phyloP scores from a whole-genome alignment of 2,113 vertebrate species.

The Chaenogobius annularis region DNA sequence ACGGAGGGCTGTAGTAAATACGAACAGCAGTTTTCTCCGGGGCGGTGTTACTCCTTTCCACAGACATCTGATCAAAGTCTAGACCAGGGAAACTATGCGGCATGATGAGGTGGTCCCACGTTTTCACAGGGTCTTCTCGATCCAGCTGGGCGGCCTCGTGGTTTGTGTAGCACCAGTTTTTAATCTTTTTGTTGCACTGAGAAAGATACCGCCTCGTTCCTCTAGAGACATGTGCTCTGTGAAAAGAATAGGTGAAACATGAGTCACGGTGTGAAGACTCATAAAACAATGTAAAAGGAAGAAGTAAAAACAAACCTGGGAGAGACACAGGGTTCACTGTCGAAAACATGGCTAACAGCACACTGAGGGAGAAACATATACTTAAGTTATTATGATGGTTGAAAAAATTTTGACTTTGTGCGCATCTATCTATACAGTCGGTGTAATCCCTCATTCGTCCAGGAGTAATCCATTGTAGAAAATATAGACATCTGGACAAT shows the following conservation, averaged over 20 bases:
- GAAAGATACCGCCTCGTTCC: constrained; percentile 79
- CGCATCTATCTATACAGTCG: too few species aligned
- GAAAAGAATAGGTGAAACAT: constrained; percentile 17
- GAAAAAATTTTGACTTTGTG: not conserved
- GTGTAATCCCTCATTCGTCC: too few species aligned
- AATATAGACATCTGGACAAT: too few species aligned
- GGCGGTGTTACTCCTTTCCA: constrained; percentile 89
- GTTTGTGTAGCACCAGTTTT: constrained; percentile 80
- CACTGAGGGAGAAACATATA: constrained; percentile 62
- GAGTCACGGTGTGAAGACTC: not conserved
- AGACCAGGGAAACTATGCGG: constrained; percentile 76
- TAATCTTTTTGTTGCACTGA: constrained; percentile 72
- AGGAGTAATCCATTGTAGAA: too few species aligned
- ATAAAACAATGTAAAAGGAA: not conserved
- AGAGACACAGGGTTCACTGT: constrained; percentile 77
- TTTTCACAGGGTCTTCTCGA: constrained; percentile 70
- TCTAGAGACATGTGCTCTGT: constrained; percentile 30
- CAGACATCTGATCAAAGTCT: constrained; percentile 76
- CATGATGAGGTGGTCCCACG: constrained; percentile 83
- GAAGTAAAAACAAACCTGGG: constrained; percentile 78
- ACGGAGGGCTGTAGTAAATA: constrained; percentile 94
- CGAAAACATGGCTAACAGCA: constrained; percentile 69
- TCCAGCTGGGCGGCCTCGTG: constrained; percentile 77
- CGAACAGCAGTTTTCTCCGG: constrained; percentile 88
- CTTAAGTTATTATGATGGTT: not conserved